Evolutionary conservation across 1,140 invertebrate genomes (phyloP), one percentile per base, ranked within the genome.

Genomic region (Pogonomyrmex californicus): DNA sequence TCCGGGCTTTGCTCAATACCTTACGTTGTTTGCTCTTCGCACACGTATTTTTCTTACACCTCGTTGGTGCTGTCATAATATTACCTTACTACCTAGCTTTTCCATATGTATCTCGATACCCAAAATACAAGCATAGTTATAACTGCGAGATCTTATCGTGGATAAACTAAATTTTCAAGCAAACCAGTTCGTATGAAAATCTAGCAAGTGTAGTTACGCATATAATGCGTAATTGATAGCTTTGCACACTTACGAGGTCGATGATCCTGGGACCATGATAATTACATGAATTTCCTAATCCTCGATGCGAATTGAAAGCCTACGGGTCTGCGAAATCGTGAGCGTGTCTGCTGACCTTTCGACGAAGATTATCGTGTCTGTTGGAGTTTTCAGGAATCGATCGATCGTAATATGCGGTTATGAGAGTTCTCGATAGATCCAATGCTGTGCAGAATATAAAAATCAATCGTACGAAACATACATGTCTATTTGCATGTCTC

Each of bases 41-140:
- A 83, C 54, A 83, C 54, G 33, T 83, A 83, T 83, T 83, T 83
- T 83, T 83, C 79, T 83, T 73, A 83, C 79, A 83, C 79, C 79
- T 62, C 68, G 79, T 60, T 30, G 44, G 41, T 51, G 79, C 79
- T 62, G 68, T 83, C 79, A 83, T 70, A 83, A 83, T 75, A 83
- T 83, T 75, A 14, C 41, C 54, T 83, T 75, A 83, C 62, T 79
- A 66, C 79, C 56, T 49, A 60, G 56, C 68, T 83, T 83, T 60
- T 83, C 68, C 68, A 49, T 66, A 14, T 36, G 3, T 17, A 54
- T 47, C 63, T 44, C 77, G 76, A 79, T 81, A 33, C 23, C 49
- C 68, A n/a, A 83, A 75, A 83, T 41, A 54, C 30, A 33, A 17
- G 38, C 23, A 33, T 14, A 17, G 30, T 33, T 33, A 6, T 38